phyloP scores from a whole-genome alignment of 2,797 vertebrate species.

The Sphenodon punctatus region DNA sequence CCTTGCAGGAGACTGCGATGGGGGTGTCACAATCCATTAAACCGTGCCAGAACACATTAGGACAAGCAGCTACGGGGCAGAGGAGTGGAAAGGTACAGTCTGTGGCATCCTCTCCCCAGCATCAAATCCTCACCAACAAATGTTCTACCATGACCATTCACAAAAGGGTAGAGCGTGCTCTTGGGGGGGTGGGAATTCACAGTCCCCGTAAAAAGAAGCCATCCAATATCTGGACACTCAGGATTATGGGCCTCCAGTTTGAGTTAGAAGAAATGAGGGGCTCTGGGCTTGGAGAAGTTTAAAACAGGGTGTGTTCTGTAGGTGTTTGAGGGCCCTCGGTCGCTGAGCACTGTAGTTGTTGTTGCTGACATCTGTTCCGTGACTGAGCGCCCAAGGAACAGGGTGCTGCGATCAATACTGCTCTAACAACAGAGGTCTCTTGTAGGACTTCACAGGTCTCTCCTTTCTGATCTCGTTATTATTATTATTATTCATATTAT shows the following conservation, averaged over 20 bases:
- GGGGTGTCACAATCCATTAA: not conserved
- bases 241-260: no score
- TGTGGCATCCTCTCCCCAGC: not conserved
- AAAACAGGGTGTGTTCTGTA: no score
- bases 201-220: no score
- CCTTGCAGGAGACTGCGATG: not conserved
- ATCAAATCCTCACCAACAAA: not conserved
- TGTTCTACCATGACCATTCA: no score
- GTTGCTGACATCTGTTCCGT: not conserved
- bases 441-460: not conserved
- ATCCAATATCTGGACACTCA: no score
- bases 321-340: no score
- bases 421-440: no score
- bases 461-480: not conserved
- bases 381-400: not conserved
- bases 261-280: no score
- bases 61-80: not conserved
- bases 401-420: not conserved
- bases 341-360: not conserved
- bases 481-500: no score
- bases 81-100: not conserved
- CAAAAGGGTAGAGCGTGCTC: no score
- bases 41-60: not conserved
- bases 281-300: no score
- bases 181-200: no score